These are phyloP conservation scores for Ptilodon capucinus DNA, from an alignment of 2,888 invertebrate species.

Conservation along the genomic window DNA sequence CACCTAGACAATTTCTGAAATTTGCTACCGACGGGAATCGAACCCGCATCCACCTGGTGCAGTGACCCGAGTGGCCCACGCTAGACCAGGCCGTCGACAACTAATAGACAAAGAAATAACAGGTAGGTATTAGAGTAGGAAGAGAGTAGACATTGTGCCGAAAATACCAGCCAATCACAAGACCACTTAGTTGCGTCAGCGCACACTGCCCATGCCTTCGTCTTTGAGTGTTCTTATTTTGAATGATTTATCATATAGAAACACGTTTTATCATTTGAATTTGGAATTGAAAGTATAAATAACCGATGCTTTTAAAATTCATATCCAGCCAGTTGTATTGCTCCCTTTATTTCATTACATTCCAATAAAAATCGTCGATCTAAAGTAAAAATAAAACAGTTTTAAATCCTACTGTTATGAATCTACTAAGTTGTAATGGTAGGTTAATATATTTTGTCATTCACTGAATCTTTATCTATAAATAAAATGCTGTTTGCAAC, in stretches of 20 bases:
- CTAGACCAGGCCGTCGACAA: no score
- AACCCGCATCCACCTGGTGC: no score
- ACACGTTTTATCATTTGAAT: slow-evolving; percentile 10
- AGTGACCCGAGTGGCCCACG: no score
- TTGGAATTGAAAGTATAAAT: background rate
- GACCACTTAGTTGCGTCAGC: slow-evolving; percentile 21
- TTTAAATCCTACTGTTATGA: background rate
- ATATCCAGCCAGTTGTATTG: background rate
- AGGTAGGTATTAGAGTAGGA: slow-evolving; percentile 6
- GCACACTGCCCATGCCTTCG: slow-evolving; percentile 19
- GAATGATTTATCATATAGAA: slow-evolving; percentile 16
- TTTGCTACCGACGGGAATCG: no score
- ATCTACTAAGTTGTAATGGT: no score
- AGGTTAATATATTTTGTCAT: slow-evolving; percentile 24
- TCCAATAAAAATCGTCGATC: background rate
- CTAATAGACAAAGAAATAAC: no score
- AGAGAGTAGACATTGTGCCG: slow-evolving; percentile 5
- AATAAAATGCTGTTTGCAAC: slow-evolving; percentile 25
- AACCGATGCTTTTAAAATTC: background rate
- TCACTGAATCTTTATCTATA: slow-evolving; percentile 22
- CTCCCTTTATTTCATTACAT: background rate
- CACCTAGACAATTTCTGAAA: no score
- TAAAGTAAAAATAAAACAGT: background rate
- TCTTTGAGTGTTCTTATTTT: slow-evolving; percentile 25
- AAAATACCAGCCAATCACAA: slow-evolving; percentile 34